Conservation (phyloP, 2,113 vertebrate genomes). For the Etheostoma spectabile region DNA sequence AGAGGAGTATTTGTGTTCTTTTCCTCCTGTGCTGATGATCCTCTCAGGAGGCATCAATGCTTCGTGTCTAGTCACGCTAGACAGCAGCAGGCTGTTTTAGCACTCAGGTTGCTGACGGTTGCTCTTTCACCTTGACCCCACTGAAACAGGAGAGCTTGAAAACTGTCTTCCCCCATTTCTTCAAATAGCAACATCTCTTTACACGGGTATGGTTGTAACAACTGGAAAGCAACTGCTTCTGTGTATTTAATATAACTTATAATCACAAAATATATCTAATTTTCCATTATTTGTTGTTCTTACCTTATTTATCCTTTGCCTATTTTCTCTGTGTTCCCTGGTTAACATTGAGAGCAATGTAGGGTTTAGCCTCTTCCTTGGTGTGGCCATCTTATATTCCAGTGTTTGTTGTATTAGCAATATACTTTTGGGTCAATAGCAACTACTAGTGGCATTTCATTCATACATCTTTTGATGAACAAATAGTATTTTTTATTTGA, state of each 20-base stretch:
- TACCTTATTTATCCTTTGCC: slow-evolving; percentile 3
- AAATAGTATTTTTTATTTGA: not conserved
- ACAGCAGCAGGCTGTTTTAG: slow-evolving; percentile 72
- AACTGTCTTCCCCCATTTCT: slow-evolving; percentile 73
- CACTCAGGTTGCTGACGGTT: slow-evolving; percentile 77
- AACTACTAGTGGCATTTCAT: slow-evolving; percentile 20
- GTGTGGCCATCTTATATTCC: slow-evolving; percentile 41
- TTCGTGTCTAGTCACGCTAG: slow-evolving; percentile 51
- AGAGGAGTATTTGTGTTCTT: slow-evolving; percentile 70
- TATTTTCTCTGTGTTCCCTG: slow-evolving; percentile 21
- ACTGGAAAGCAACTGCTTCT: slow-evolving; percentile 18
- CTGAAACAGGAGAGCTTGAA: slow-evolving; percentile 77
- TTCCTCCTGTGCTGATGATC: slow-evolving; percentile 60
- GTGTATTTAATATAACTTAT: not conserved
- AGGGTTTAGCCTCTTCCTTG: slow-evolving; percentile 41
- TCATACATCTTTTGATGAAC: not conserved
- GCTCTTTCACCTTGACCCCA: slow-evolving; percentile 71
- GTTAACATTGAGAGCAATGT: slow-evolving; percentile 31
- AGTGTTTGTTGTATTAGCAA: slow-evolving; percentile 61
- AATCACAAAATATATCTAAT: slow-evolving; percentile 13
- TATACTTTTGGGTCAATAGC: slow-evolving; percentile 15
- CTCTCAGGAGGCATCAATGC: slow-evolving; percentile 71
- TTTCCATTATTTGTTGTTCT: slow-evolving; percentile 38
- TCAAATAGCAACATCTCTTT: slow-evolving; percentile 74
- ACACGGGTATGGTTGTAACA: slow-evolving; percentile 36